Base-by-base conservation (phyloP, 1,140 invertebrate species). In the Bacillus rossius region DNA sequence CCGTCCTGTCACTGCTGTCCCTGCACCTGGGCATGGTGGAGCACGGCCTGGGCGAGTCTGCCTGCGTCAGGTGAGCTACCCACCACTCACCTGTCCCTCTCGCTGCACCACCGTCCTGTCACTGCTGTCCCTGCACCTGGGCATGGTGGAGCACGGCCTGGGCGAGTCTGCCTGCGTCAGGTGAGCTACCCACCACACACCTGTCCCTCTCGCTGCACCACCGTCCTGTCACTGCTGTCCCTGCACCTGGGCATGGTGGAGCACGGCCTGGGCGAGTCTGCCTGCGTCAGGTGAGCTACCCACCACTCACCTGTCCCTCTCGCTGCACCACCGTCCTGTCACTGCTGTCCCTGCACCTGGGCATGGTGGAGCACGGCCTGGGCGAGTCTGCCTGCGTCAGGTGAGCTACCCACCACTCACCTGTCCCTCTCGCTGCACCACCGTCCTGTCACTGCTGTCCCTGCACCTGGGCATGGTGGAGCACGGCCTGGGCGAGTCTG, bases 21-120 rank as follows among this genome's bases (percentile, higher is more conserved):
- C 71, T 99, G 23, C 86, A 94, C 77, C 96, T 96, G 61, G 86
- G 86, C 65, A 88, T 91, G 77, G 80, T 97, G 57, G 91, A 98
- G 72, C 84, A 84, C 72, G 96, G 96, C 8, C 79, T 98, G 26
- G 78, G 84, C 62, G 83, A 92, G 72, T 86, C 92, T 48, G 91
- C 93, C 13, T 89, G 86, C 76, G 80, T 88, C 67, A 84, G 79
- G 89, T 91, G 75, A 54, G 34, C 43, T 8, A n/a, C n/a, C 69
- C 94, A 91, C 75, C 91, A 94, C 57, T 89, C 94, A 14, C 95
- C 96, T 2, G 96, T 98, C 2, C 88, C 93, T 84, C 87, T 22
- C 77, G 99, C 48, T 96, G 93, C 67, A 84, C 87, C 19, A 83
- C 88, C 1, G 85, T 99, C 64, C 74, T 99, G n/a, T 89, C 94